Conservation (phyloP, 2,888 invertebrate species). For the Brenthis daphne region DNA sequence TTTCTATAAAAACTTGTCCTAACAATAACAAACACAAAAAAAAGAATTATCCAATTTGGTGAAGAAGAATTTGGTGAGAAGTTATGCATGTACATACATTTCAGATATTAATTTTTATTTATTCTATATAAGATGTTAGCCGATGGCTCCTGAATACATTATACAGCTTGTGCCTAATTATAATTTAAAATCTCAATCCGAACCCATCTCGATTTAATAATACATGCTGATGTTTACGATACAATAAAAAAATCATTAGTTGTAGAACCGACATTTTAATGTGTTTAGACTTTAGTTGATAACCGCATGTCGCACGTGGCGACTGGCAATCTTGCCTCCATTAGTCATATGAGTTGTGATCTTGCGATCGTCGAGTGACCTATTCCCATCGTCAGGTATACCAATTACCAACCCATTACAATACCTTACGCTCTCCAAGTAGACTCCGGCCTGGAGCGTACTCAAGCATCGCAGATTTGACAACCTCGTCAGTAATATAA, state of each 20-base stretch:
- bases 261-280: constrained; percentile 65
- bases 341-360: constrained; percentile 45
- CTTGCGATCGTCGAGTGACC: constrained; percentile 28
- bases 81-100: no score
- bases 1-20: no score
- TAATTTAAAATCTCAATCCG: constrained; percentile 14
- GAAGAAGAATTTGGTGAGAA: no score
- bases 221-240: constrained; percentile 39
- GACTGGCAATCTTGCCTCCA: constrained; percentile 52
- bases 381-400: constrained; percentile 20
- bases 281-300: constrained; percentile 69
- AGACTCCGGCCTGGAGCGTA: background rate
- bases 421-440: constrained; percentile 16
- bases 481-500: constrained; percentile 23
- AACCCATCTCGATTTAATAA: constrained; percentile 22
- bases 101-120: no score
- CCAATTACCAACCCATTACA: constrained; percentile 6
- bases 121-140: no score
- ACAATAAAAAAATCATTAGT: constrained; percentile 52
- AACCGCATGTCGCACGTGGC: constrained; percentile 65
- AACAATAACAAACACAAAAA: no score
- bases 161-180: background rate
- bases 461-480: background rate
- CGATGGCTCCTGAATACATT: background rate
- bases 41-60: no score